A percentile compares a stretch with the other conserved stretches of the same genome.
Evolutionary conservation across 2,888 invertebrate genomes (phyloP).

Genomic region (Marasmarcha lunaedactyla): DNA sequence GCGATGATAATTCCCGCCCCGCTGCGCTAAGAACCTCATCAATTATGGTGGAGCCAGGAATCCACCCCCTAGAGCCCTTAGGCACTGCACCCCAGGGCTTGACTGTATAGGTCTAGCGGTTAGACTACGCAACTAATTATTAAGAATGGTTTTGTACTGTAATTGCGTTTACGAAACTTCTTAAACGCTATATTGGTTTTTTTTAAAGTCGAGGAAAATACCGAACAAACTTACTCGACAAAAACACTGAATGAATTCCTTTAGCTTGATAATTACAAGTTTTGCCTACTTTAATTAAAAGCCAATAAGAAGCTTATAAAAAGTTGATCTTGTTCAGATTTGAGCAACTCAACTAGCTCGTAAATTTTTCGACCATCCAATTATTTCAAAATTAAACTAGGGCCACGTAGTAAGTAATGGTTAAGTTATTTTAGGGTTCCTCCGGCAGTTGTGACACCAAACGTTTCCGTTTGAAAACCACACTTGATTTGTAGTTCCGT

Average conservation of each 20-base stretch:
- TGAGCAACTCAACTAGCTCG: neutral
- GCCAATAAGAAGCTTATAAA: no score
- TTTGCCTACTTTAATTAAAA: no score
- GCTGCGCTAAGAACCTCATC: conserved; percentile 68
- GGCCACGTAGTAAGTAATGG: conserved; percentile 35
- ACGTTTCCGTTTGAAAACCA: conserved; percentile 53
- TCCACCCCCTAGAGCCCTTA: conserved; percentile 39
- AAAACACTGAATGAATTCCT: no score
- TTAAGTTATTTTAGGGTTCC: conserved; percentile 28
- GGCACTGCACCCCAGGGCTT: neutral
- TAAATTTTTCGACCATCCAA: neutral
- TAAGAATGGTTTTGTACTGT: no score
- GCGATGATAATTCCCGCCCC: conserved; percentile 61
- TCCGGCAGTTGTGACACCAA: conserved; percentile 4
- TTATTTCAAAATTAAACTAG: conserved; percentile 1
- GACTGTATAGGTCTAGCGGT: neutral
- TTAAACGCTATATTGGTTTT: no score
- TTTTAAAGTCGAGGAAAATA: no score
- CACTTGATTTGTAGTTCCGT: conserved; percentile 64
- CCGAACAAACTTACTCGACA: no score
- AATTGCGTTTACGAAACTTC: no score
- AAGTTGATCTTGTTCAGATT: no score
- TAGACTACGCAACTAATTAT: no score
- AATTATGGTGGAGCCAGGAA: conserved; percentile 54
- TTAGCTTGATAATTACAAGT: no score